Base-by-base conservation (phyloP, 2,888 invertebrate genomes). In the Thumatha senex region DNA sequence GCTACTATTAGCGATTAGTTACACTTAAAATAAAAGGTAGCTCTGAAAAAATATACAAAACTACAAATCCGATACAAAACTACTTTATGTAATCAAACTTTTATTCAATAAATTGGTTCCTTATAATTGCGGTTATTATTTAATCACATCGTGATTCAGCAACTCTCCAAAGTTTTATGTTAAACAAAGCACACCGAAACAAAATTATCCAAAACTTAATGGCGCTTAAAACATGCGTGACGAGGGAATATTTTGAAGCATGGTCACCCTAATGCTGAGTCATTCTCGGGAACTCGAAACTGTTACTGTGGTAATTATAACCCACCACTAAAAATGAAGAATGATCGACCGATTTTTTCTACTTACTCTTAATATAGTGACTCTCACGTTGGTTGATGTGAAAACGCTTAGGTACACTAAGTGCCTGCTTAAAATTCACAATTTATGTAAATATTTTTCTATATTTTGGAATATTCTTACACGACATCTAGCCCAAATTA, bases 141-240 rank as follows among this genome's bases (percentile, higher is more conserved):
- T 36, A 10, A 36, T 11, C 12, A 48, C 38, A 34, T 34, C 39
- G 33, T 39, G 33, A 43, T 33, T 48, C 18, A 38, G 43, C 43
- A 38, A 18, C 9, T 40, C 30, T 45, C 10, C 36, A 42, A 50
- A 40, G 45, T 45, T 13, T 40, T 1, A 50, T 30, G 45, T 36
- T 24, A 45, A 45, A 40, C 35, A 45, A 49, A 50, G 34, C 36
- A 40, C 12, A 50, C 15, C 40, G 31, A 18, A 41, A 51, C 50
- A 41, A 38, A 41, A 38, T 47, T 51, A 48, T 34, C 43, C 35
- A 18, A 48, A 39, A 40, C 35, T 47, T 64, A 56, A 48, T 56
- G 51, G 56, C 56, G 61, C 48, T 52, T 53, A 46, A 55, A 63
- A 51, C 41, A 50, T 61, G 62, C 65, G 65, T 66, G 66, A 56